Evolutionary conservation across 92 coral and sea anemone species (phyloP).

Genomic region (Parazoanthus darwini): DNA sequence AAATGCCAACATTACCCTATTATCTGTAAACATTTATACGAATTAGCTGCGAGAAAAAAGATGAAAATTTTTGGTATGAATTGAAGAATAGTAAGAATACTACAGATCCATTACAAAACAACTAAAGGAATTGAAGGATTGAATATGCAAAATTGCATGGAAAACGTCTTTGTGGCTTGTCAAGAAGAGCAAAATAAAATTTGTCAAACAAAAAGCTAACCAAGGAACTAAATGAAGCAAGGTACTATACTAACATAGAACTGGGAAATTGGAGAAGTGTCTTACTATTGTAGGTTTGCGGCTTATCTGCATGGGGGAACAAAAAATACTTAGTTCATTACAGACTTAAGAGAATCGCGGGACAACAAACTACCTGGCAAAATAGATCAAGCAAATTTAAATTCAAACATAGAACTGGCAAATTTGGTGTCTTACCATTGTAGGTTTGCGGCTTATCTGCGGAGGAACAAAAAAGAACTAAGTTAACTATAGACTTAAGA

Average conservation of each 20-base stretch:
- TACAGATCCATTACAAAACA: too few species aligned
- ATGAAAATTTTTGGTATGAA: too few species aligned
- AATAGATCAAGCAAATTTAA: too few species aligned
- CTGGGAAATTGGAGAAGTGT: background rate
- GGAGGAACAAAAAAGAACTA: background rate
- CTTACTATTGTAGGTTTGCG: conserved; percentile 11
- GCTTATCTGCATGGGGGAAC: background rate
- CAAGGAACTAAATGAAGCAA: too few species aligned
- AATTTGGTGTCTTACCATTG: background rate
- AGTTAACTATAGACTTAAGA: background rate
- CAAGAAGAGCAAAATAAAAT: background rate
- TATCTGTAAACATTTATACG: too few species aligned
- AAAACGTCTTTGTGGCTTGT: background rate
- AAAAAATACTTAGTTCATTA: background rate
- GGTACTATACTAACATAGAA: too few species aligned
- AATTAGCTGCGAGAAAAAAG: background rate
- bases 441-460: conserved; percentile 10
- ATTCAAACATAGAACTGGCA: too few species aligned
- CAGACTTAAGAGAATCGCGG: background rate
- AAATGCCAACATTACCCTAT: too few species aligned
- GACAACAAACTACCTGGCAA: too few species aligned
- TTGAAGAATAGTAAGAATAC: too few species aligned
- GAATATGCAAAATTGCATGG: too few species aligned
- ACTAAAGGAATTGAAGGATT: too few species aligned
- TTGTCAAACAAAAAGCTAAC: background rate